Percentiles rank a stretch among this genome's conserved stretches.
These are phyloP conservation scores for Hyperoplus lanceolatus DNA, from an alignment of 2,797 vertebrate genomes.

Conservation along the genomic window DNA sequence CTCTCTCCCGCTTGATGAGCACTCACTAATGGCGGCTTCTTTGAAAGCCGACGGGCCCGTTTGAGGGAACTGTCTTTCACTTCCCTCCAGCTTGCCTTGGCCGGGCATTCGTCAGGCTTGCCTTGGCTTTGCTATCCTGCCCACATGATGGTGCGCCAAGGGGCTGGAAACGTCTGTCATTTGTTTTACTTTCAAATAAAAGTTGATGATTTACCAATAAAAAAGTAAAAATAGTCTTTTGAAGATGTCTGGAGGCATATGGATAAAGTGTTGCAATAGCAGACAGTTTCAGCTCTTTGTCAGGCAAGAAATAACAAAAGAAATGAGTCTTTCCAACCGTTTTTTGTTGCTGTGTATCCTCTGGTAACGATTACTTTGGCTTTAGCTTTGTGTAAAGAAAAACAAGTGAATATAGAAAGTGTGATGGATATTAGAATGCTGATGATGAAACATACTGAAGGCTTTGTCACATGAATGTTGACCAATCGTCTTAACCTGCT, in stretches of 20 bases:
- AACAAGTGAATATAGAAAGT: slow-evolving; percentile 22
- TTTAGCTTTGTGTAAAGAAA: slow-evolving; percentile 25
- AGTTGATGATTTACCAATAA: slow-evolving; percentile 87
- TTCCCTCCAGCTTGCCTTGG: slow-evolving; percentile 88
- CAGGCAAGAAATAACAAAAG: slow-evolving; percentile 62
- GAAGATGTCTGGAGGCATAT: slow-evolving; percentile 83
- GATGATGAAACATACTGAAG: neutral
- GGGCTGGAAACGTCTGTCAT: slow-evolving; percentile 85
- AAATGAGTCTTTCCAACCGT: slow-evolving; percentile 41
- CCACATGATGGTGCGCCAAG: slow-evolving; percentile 81
- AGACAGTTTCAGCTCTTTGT: slow-evolving; percentile 68
- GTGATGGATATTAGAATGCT: neutral
- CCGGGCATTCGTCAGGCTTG: slow-evolving; percentile 81
- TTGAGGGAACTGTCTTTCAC: slow-evolving; percentile 86
- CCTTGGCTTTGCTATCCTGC: slow-evolving; percentile 86
- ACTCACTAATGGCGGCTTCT: slow-evolving; percentile 83
- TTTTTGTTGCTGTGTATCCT: slow-evolving; percentile 27
- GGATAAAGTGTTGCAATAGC: slow-evolving; percentile 73
- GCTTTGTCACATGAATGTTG: slow-evolving; percentile 13
- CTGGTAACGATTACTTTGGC: slow-evolving; percentile 24
- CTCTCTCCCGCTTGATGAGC: slow-evolving; percentile 82
- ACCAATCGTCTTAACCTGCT: neutral
- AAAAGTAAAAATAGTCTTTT: slow-evolving; percentile 82
- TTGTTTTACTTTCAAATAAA: slow-evolving; percentile 87
- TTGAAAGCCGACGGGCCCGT: slow-evolving; percentile 82